Conservation (phyloP, 2,797 vertebrate genomes). For the Siniperca undulata region DNA sequence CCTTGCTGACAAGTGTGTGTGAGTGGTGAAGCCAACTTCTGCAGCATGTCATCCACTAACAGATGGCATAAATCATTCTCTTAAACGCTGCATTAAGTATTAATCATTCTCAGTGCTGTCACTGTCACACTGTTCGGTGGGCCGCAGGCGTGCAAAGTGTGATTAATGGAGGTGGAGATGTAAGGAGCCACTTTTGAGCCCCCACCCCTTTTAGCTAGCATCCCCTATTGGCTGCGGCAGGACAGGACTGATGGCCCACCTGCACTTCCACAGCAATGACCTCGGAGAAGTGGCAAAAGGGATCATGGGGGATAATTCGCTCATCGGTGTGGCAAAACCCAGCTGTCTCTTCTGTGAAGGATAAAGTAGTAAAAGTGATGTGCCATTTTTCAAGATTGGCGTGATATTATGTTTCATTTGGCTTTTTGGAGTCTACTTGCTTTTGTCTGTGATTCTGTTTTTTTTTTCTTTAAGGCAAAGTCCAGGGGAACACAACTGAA, state of each 20-base stretch:
- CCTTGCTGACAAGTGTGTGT: conserved; percentile 82
- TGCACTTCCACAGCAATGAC: conserved; percentile 68
- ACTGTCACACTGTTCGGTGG: conserved; percentile 81
- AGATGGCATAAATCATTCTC: conserved; percentile 91
- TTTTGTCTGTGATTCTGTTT: not conserved
- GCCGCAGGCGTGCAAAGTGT: conserved; percentile 82
- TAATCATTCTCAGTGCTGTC: conserved; percentile 87
- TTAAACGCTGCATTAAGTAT: conserved; percentile 90
- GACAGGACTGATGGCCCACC: conserved; percentile 53
- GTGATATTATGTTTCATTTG: conserved; percentile 15
- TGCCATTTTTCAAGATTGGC: conserved; percentile 23
- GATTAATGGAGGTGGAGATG: conserved; percentile 87
- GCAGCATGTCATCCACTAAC: conserved; percentile 83
- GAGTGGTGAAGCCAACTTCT: conserved; percentile 80
- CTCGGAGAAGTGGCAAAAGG: conserved; percentile 63
- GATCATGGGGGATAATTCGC: conserved; percentile 69
- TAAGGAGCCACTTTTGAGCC: conserved; percentile 75
- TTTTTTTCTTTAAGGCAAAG: conserved; percentile 4
- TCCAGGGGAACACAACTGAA: not conserved
- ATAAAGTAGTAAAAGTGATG: conserved; percentile 28
- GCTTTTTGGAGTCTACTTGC: not conserved
- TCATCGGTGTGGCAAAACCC: conserved; percentile 18
- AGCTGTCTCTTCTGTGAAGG: conserved; percentile 43
- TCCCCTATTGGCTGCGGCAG: conserved; percentile 58
- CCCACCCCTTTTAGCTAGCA: conserved; percentile 64